Evolutionary conservation across 1,140 invertebrate species (phyloP).

Genomic region (Coenobita brevimanus): DNA sequence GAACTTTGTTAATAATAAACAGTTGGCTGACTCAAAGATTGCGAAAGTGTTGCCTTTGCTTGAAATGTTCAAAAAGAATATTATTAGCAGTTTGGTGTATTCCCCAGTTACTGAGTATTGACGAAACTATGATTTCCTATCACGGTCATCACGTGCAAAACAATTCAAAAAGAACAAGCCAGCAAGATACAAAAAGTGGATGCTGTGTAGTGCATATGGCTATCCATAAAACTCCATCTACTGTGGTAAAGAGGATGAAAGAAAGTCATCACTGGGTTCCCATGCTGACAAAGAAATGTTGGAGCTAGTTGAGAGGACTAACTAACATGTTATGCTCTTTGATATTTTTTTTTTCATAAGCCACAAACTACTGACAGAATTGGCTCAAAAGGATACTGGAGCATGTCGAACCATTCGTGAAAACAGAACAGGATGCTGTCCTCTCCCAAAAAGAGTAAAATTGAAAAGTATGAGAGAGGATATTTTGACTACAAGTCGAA

Average conservation of each 20-base stretch:
- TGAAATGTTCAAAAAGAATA: conserved; percentile 30
- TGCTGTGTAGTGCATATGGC: conserved; percentile 18
- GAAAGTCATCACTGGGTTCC: not conserved
- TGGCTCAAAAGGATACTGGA: too few relatives aligned
- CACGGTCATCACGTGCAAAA: conserved; percentile 22
- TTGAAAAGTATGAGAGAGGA: too few relatives aligned
- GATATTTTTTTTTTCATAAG: not conserved
- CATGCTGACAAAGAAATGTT: conserved; percentile 5
- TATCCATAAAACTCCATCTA: conserved; percentile 16
- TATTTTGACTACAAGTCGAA: too few relatives aligned
- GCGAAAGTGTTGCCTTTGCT: conserved; percentile 38
- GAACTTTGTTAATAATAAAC: conserved; percentile 23
- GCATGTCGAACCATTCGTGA: too few relatives aligned
- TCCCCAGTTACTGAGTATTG: conserved; percentile 20
- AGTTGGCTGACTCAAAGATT: conserved; percentile 10
- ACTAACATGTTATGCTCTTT: conserved; percentile 2
- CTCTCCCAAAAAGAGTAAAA: too few relatives aligned
- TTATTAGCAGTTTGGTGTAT: conserved; percentile 4
- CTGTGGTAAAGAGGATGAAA: conserved; percentile 17
- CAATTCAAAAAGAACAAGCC: conserved; percentile 26
- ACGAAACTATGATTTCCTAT: conserved; percentile 40
- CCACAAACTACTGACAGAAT: too few relatives aligned
- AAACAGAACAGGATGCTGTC: too few relatives aligned
- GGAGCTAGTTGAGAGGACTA: not conserved
- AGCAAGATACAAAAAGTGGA: conserved; percentile 25